Evolutionary conservation across 2,888 invertebrate genomes (phyloP), one percentile per base, ranked within the genome.

Genomic region (Electrophaes corylata): DNA sequence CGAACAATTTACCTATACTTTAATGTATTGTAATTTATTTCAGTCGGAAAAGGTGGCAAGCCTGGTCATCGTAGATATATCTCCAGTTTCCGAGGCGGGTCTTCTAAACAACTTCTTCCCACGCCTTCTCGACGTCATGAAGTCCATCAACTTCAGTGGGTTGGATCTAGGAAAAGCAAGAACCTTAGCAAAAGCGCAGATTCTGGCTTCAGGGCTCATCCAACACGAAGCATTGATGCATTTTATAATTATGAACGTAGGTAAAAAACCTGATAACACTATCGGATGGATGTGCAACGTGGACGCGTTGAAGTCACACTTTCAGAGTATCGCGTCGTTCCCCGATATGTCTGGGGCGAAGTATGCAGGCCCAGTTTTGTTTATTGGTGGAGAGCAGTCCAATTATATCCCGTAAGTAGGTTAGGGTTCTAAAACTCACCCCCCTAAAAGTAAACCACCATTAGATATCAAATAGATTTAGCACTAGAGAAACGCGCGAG

Each of bases 51-150:
- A 92, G 62, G 91, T 96, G 0, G 87, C 93, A 19, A 93, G 93
- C 64, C 81, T 96, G 48, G 78, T 95, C n/a, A 92, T 95, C 4
- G 94, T 94, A 14, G 96, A 96, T 72, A 94, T 95, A 69, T 94
- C 95, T 0, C 96, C 96, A 0, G 73, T 93, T 1, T 86, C 92
- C 19, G 86, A 88, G 0, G 92, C 93, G 52, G 87, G 92, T 0
- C 88, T 90, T 5, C 77, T 91, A 1, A 88, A 90, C 12, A 73
- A 83, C 3, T 92, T 94, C 69, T 94, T 97, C 56, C 88, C 93
- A 0, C 66, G 66, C 10, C 70, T 87, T 1, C 66, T 86, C n/a
- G 69, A 78, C 16, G 93, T 93, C 0, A 93, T 98, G 93, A 84
- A 87, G 56, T 72, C 81, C 0, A 80, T 95, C 0, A 71, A 89